Conservation (phyloP, 2,797 vertebrate species). For the Luscinia megarhynchos region DNA sequence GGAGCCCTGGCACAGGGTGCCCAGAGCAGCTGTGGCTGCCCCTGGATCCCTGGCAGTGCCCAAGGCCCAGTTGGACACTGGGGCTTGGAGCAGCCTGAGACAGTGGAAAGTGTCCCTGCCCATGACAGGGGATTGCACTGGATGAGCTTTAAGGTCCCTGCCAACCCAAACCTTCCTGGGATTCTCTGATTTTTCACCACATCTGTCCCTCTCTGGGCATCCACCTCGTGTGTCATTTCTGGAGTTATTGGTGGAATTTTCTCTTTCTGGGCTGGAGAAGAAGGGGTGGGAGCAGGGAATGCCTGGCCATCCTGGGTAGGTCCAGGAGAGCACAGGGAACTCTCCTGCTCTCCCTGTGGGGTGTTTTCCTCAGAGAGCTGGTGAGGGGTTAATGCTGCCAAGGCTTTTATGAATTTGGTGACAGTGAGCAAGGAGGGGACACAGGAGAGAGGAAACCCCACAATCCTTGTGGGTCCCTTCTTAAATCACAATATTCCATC, state of each 20-base stretch:
- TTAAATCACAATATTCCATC: too few relatives aligned
- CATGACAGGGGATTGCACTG: rapidly evolving
- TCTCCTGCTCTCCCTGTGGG: rapidly evolving
- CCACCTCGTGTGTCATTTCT: rapidly evolving
- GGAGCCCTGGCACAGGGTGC: too few relatives aligned
- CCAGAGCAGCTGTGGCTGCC: too few relatives aligned
- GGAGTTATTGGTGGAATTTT: rapidly evolving
- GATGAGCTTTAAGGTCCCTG: rapidly evolving
- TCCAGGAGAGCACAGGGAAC: rapidly evolving
- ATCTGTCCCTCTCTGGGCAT: background rate
- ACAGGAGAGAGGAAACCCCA: background rate
- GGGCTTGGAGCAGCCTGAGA: background rate
- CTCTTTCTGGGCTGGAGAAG: background rate
- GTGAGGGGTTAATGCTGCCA: too few relatives aligned
- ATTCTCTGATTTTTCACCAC: background rate
- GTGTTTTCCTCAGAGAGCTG: background rate
- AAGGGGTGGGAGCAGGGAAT: background rate
- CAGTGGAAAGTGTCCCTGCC: background rate
- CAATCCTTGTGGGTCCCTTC: too few relatives aligned
- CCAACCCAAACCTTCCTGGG: background rate
- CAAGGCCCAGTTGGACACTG: too few relatives aligned
- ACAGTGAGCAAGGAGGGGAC: background rate
- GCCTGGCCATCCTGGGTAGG: rapidly evolving
- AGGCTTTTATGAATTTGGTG: background rate
- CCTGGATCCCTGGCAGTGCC: too few relatives aligned